Evolutionary conservation across 1,140 invertebrate genomes (phyloP).

Genomic region (Drosophila neocordata): DNA sequence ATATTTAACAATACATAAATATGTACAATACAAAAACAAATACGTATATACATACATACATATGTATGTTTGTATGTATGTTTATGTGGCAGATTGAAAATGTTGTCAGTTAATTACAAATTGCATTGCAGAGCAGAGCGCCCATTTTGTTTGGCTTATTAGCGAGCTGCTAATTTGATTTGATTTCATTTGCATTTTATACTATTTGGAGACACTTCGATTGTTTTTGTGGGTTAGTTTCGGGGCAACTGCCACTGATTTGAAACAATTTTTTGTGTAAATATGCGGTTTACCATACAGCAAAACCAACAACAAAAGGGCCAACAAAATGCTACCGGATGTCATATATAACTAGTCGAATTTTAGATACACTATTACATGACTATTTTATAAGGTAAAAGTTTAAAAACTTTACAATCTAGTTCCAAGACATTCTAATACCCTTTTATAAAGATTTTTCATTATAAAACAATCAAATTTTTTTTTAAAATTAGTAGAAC

Average conservation of each 20-base stretch:
- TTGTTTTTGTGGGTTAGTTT: slow-evolving; percentile 30
- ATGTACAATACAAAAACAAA: slow-evolving; percentile 18
- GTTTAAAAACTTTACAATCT: too few relatives aligned
- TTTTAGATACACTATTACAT: not conserved
- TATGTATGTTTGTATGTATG: not conserved
- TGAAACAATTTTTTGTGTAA: slow-evolving; percentile 61
- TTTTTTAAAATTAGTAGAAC: too few relatives aligned
- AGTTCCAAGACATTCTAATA: too few relatives aligned
- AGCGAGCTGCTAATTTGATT: slow-evolving; percentile 63
- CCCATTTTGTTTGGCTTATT: slow-evolving; percentile 73
- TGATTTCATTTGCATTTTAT: slow-evolving; percentile 44
- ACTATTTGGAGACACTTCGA: slow-evolving; percentile 5
- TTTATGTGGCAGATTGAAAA: too few relatives aligned
- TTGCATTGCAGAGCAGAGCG: slow-evolving; percentile 53
- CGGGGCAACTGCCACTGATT: slow-evolving; percentile 42
- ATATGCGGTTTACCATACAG: slow-evolving; percentile 33
- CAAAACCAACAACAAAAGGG: not conserved
- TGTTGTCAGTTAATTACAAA: slow-evolving; percentile 72
- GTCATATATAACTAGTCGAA: not conserved
- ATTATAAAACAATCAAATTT: too few relatives aligned
- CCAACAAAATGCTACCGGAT: not conserved
- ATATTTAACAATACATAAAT: slow-evolving; percentile 75
- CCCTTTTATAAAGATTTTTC: too few relatives aligned
- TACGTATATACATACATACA: not conserved
- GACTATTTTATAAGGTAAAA: too few relatives aligned